Evolutionary conservation across 2,113 vertebrate genomes (phyloP).

Genomic region (Rhizomys pruinosus): DNA sequence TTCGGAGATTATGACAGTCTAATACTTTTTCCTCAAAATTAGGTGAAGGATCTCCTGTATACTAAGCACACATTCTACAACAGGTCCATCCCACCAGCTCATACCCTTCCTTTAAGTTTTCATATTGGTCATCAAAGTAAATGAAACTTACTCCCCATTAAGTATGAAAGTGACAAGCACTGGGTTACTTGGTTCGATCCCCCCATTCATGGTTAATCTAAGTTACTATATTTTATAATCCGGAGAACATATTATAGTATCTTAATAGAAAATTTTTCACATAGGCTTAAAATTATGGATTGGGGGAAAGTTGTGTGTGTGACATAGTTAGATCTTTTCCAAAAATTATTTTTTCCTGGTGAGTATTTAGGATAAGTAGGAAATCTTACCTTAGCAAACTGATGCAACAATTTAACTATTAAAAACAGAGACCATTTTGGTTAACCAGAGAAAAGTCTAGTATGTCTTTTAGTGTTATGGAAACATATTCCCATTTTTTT

Average conservation of each 20-base stretch:
- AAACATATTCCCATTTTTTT: background rate
- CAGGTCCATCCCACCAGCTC: background rate
- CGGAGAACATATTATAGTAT: background rate
- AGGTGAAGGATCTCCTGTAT: background rate
- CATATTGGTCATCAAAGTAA: background rate
- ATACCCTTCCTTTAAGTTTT: background rate
- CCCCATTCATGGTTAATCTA: background rate
- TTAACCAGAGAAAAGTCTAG: background rate
- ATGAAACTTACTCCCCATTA: background rate
- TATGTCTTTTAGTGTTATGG: background rate
- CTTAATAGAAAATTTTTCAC: background rate
- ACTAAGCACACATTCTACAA: background rate
- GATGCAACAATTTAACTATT: background rate
- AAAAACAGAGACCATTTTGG: background rate
- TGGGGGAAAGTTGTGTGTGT: background rate
- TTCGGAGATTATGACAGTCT: background rate
- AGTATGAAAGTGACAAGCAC: background rate
- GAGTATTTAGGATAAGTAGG: background rate
- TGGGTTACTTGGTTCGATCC: background rate
- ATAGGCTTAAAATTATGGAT: background rate
- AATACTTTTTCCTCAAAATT: background rate
- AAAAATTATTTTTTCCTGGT: background rate
- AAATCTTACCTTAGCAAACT: background rate
- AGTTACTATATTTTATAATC: background rate
- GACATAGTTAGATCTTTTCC: background rate